These are phyloP conservation scores for Raphicerus campestris DNA, from an alignment of 2,113 vertebrate species.

Conservation along the genomic window DNA sequence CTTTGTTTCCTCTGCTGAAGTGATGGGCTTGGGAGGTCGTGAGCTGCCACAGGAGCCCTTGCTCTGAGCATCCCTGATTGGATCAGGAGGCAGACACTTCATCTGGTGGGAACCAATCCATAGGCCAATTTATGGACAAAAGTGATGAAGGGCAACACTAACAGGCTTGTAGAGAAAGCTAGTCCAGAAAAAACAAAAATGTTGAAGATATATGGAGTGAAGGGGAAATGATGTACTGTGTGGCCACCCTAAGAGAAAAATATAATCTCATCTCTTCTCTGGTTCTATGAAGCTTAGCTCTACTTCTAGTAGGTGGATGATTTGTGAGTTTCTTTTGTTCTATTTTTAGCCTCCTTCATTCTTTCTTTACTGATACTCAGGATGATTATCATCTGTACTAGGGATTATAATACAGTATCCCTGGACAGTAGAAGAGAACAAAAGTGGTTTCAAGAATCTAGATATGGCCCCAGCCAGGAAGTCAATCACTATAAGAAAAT, in stretches of 20 bases:
- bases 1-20: not conserved
- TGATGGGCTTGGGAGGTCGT: rapidly evolving
- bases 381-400: not conserved
- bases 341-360: not conserved
- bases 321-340: not conserved
- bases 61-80: not conserved
- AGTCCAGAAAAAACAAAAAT: not conserved
- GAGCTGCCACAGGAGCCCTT: not conserved
- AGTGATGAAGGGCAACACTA: not conserved
- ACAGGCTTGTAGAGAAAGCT: not conserved
- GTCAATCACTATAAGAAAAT: not conserved
- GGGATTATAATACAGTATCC: not conserved
- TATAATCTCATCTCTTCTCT: not conserved
- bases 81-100: not conserved
- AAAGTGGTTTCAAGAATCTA: not conserved
- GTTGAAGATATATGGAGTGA: not conserved
- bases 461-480: not conserved
- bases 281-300: not conserved
- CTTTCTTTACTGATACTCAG: not conserved
- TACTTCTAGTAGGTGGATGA: not conserved
- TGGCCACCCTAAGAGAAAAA: not conserved
- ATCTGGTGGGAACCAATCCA: not conserved
- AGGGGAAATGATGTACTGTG: not conserved
- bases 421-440: not conserved
- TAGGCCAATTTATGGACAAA: not conserved